phyloP scores from a whole-genome alignment of 2,797 vertebrate species.

The Enoplosus armatus region DNA sequence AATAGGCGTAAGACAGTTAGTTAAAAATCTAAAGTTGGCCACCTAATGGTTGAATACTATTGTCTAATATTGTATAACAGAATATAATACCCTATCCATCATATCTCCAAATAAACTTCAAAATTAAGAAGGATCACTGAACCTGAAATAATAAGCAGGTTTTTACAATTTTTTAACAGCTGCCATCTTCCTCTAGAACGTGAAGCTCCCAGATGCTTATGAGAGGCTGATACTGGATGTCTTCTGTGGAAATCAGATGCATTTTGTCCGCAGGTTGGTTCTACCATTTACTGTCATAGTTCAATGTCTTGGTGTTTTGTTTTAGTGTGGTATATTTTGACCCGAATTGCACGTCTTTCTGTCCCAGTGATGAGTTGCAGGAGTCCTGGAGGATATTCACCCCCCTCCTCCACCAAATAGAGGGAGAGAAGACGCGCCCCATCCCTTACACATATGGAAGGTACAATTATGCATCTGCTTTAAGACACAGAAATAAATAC shows the following conservation, averaged over 20 bases:
- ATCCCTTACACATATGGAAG: slow-evolving; percentile 91
- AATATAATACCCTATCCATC: neutral
- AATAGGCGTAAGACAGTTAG: neutral
- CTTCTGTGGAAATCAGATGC: slow-evolving; percentile 94
- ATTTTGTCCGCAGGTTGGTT: slow-evolving; percentile 91
- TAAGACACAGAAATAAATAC: neutral
- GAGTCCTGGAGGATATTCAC: slow-evolving; percentile 96
- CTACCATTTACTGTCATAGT: neutral
- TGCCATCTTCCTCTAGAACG: slow-evolving; percentile 76
- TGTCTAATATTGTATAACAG: neutral
- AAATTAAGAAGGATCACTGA: neutral
- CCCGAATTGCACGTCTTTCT: slow-evolving; percentile 6
- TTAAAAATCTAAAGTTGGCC: neutral
- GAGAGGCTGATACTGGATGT: slow-evolving; percentile 92
- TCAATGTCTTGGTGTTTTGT: neutral
- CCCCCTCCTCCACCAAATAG: slow-evolving; percentile 90
- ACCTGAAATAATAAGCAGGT: neutral
- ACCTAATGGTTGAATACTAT: neutral
- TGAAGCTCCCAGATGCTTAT: slow-evolving; percentile 92
- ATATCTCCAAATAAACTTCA: neutral
- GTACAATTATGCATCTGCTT: slow-evolving; percentile 68
- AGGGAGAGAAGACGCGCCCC: slow-evolving; percentile 84
- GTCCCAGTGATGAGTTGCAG: slow-evolving; percentile 89
- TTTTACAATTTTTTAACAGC: slow-evolving; percentile 13
- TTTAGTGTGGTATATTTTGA: neutral